Percentiles rank a stretch among this genome's conserved stretches.
Evolutionary conservation across 1,140 invertebrate species (phyloP).

Genomic region (Drosophila miranda): DNA sequence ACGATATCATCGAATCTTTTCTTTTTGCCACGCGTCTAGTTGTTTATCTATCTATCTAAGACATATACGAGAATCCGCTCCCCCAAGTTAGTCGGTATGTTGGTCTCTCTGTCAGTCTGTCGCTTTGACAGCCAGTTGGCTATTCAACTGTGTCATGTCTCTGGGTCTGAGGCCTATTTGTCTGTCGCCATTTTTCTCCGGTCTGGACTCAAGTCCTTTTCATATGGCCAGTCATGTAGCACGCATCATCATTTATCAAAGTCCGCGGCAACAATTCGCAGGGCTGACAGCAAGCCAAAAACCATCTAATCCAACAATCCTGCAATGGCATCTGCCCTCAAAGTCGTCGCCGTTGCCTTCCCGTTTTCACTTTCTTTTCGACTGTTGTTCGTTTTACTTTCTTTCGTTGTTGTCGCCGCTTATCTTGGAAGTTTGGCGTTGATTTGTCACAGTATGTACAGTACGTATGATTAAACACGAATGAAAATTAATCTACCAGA

Average conservation of each 20-base stretch:
- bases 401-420: slow-evolving; percentile 3
- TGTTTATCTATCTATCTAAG: too few species aligned
- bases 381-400: background rate
- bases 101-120: too few species aligned
- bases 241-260: slow-evolving; percentile 66
- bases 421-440: slow-evolving; percentile 18
- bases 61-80: too few species aligned
- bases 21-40: too few species aligned
- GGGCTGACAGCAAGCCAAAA: slow-evolving; percentile 15
- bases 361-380: background rate
- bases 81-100: too few species aligned
- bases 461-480: too few species aligned
- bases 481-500: too few species aligned
- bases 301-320: slow-evolving; percentile 7
- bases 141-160: slow-evolving; percentile 8
- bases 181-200: background rate
- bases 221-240: slow-evolving; percentile 56
- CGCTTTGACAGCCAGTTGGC: slow-evolving; percentile 8
- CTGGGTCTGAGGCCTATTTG: background rate
- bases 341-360: slow-evolving; percentile 50
- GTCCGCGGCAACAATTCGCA: slow-evolving; percentile 38
- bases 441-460: background rate
- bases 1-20: too few species aligned
- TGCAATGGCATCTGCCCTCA: slow-evolving; percentile 1
- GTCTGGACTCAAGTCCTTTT: slow-evolving; percentile 23